phyloP scores from a whole-genome alignment of 2,113 vertebrate species.

The Epinephelus moara region DNA sequence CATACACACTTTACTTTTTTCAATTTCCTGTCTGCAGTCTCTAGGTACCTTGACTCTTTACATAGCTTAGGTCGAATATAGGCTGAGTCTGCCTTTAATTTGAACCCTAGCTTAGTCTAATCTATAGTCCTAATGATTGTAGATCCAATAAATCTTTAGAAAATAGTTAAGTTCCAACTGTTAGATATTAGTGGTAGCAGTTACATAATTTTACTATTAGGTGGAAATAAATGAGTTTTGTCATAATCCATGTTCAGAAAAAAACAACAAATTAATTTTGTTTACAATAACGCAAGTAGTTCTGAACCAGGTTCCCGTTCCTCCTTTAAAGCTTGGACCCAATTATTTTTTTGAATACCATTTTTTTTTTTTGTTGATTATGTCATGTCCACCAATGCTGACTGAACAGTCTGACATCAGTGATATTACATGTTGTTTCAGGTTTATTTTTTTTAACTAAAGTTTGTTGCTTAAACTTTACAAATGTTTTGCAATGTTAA shows the following conservation, averaged over 20 bases:
- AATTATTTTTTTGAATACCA: background rate
- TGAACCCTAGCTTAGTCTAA: background rate
- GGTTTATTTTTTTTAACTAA: background rate
- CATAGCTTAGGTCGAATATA: conserved; percentile 1
- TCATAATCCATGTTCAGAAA: background rate
- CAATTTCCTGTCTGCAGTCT: conserved; percentile 20
- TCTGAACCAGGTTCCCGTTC: background rate
- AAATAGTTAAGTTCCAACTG: background rate
- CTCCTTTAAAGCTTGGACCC: background rate
- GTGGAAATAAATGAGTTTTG: background rate
- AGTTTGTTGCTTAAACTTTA: background rate
- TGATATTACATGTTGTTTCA: background rate
- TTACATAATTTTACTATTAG: background rate
- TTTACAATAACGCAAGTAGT: background rate
- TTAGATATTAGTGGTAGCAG: background rate
- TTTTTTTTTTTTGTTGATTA: background rate
- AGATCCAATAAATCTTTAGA: background rate
- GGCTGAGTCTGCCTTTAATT: conserved; percentile 15
- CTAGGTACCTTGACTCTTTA: background rate
- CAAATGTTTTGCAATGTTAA: background rate
- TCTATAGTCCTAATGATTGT: background rate
- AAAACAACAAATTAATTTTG: too few relatives aligned
- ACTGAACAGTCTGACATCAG: background rate
- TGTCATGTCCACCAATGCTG: background rate
- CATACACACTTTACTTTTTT: background rate